Evolutionary conservation across 2,113 vertebrate species (phyloP), one percentile per base, ranked within the genome.

Genomic region (Nyctibius bracteatus): DNA sequence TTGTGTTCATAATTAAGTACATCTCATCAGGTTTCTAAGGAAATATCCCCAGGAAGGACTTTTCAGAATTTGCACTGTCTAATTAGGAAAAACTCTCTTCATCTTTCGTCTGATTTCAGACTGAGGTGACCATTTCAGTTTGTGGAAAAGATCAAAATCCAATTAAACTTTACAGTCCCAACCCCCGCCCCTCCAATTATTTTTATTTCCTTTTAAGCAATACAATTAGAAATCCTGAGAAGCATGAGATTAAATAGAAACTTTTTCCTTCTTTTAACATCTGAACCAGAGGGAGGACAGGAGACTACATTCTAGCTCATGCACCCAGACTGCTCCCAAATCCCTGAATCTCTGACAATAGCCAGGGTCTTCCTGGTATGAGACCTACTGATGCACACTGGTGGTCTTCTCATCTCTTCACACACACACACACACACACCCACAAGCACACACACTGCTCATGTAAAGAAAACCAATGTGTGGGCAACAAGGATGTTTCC

Each of bases 341-440:
- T 77, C 39, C 41, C 18, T 31, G 23, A 25, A 28, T 80, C 35
- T 83, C n/a, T 67, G 46, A 57, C 8, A 33, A 33, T 37, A 47
- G 2, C 17, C 9, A 30, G 15, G 9, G 7, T 54, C 28, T 58
- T 54, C 22, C 21, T 74, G 37, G 28, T 33, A 61, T 23, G 33
- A 81, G 5, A 51, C 41, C 20, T 10, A 55, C 33, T 54, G 27
- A 25, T 20, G 9, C 8, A 16, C 5, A 9, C 4, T 43, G 20
- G 2, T 55, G 43, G 10, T 80, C 31, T 57, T 81, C 18, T 79
- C 44, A 39, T 57, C n/a, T 66, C 16, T 82, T 78, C n/a, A 27
- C 16, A 46, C 11, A 44, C 20, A 5, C 0, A 1, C 3, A 12
- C 7, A 39, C 31, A 35, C 12, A 33, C 7, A 39, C 31, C 31